Percentiles rank a stretch among this genome's conserved stretches.
Evolutionary conservation across 1,140 invertebrate genomes (phyloP).

Genomic region (Drosophila lini): DNA sequence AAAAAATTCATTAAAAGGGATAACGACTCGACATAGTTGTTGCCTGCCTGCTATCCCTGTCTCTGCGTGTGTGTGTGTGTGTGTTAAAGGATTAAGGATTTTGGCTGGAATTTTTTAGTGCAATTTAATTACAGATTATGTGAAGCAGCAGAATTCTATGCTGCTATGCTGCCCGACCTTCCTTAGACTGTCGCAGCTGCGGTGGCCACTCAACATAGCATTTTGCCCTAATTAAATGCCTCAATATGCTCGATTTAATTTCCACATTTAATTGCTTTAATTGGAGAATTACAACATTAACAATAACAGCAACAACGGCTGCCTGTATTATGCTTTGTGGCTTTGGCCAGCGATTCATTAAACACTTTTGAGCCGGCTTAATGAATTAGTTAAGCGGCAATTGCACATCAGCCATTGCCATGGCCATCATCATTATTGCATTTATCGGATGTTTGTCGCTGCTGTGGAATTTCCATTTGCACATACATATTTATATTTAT

Average conservation of each 20-base stretch:
- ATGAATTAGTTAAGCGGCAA: slow-evolving; percentile 43
- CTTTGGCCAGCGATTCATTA: slow-evolving; percentile 23
- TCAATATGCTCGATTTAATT: slow-evolving; percentile 62
- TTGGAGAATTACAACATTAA: slow-evolving; percentile 38
- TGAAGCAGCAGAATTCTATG: slow-evolving; percentile 54
- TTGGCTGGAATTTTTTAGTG: slow-evolving; percentile 63
- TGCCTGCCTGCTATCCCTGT: slow-evolving; percentile 31
- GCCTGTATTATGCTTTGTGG: slow-evolving; percentile 11
- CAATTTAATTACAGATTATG: slow-evolving; percentile 79
- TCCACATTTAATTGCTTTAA: slow-evolving; percentile 63
- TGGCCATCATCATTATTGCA: slow-evolving; percentile 30
- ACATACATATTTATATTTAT: neutral
- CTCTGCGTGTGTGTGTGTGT: slow-evolving; percentile 13
- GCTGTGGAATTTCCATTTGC: slow-evolving; percentile 13
- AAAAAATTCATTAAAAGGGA: slow-evolving; percentile 83
- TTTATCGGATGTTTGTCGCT: slow-evolving; percentile 8
- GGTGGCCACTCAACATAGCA: slow-evolving; percentile 11
- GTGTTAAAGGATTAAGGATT: slow-evolving; percentile 66
- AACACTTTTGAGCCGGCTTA: slow-evolving; percentile 43
- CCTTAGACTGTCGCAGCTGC: slow-evolving; percentile 23
- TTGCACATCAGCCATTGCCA: slow-evolving; percentile 16
- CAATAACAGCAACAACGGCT: neutral
- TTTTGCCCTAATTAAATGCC: slow-evolving; percentile 51
- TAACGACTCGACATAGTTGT: slow-evolving; percentile 76
- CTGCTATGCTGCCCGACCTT: slow-evolving; percentile 2